Base-by-base conservation (phyloP, 2,797 vertebrate genomes). In the Champsocephalus gunnari region DNA sequence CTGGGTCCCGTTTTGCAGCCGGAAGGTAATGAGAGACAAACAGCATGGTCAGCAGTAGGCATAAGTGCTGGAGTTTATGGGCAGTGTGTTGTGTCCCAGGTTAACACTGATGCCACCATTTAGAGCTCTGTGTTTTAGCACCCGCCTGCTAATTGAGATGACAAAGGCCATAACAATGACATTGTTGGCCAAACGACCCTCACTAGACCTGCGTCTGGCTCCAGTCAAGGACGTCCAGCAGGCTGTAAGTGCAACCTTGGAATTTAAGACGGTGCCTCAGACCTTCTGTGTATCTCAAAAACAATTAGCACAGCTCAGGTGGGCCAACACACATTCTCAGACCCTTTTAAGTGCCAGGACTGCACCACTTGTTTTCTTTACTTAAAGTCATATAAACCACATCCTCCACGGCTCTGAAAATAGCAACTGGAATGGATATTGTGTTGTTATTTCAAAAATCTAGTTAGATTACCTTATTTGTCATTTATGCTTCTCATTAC, bases 91-190 rank as follows among this genome's bases (percentile, higher is more conserved):
- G 88, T 82, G 93, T 91, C 82, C 88, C 93, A 1, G 51, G 93
- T 94, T 94, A 93, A 89, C 93, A 89, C 89, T 90, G 89, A 92
- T 92, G 88, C 88, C 85, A 75, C 87, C 87, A 84, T 90, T 93
- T 93, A 85, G 92, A 93, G 86, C 82, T 87, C 91, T 87, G 87
- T 92, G 90, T 96, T 96, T 96, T 96, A 96, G 95, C 95, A 93
- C 92, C 89, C 82, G 86, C 79, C 86, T 94, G 95, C 95, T 95
- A 97, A 96, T 96, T 96, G 94, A 72, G 84, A 92, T 87, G 90
- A 92, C 93, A 93, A 93, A 89, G 90, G 90, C 91, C 92, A 87
- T 94, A 93, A 94, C 94, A 94, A 90, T 94, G 94, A 94, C 94
- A 93, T 94, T 94, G 92, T 90, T 89, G 85, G 83, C 83, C 88